Evolutionary conservation across 2,888 invertebrate species (phyloP).

Genomic region (Ariolimax columbianus): DNA sequence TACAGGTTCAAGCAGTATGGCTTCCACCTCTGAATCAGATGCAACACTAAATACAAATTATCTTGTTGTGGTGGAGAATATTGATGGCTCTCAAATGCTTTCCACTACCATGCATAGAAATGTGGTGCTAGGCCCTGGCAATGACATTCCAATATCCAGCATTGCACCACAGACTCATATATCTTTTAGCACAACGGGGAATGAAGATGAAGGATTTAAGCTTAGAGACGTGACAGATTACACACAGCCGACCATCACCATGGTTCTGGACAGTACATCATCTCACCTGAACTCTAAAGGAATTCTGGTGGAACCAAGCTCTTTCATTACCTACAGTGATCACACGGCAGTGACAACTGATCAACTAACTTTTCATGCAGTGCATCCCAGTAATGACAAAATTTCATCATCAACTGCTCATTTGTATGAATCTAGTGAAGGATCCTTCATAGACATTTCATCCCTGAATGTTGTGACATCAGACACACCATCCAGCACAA

Average conservation of each 20-base stretch:
- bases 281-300: conserved; percentile 17
- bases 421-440: conserved; percentile 18
- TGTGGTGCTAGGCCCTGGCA: conserved; percentile 12
- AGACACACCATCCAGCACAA: conserved; percentile 9
- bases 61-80: conserved; percentile 34
- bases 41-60: conserved; percentile 26
- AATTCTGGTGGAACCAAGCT: conserved; percentile 33
- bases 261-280: conserved; percentile 21
- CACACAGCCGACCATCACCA: conserved; percentile 21
- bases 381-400: conserved; percentile 23
- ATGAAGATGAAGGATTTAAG: neutral
- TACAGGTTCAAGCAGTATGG: conserved; percentile 8
- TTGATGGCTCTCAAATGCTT: conserved; percentile 37
- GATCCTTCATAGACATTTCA: conserved; percentile 34
- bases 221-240: neutral
- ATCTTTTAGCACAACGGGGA: conserved; percentile 19
- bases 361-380: conserved; percentile 21
- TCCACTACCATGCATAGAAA: conserved; percentile 31
- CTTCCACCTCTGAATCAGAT: conserved; percentile 5
- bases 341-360: neutral
- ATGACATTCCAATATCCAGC: conserved; percentile 18
- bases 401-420: neutral
- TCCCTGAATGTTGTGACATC: conserved; percentile 22
- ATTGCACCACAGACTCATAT: conserved; percentile 19
- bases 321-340: conserved; percentile 32